Base-by-base conservation (phyloP, 1,140 invertebrate species). In the Heliconius hermathena region DNA sequence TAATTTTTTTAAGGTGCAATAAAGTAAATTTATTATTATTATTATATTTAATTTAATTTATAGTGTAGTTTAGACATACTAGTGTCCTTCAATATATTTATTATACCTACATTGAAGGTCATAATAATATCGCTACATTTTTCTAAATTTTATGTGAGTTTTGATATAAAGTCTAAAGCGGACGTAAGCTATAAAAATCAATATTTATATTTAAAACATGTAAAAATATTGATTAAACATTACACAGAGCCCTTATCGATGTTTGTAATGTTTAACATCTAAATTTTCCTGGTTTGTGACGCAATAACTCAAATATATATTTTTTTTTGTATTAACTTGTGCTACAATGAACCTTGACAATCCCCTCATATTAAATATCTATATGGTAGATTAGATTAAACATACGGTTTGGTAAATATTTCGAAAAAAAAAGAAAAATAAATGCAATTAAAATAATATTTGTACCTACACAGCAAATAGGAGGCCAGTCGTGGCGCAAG, bases 351-450 rank as follows among this genome's bases (percentile, higher is more conserved):
- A 29, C 75, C 22, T 77, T 77, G 66, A 46, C 38, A 71, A 77
- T 71, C 46, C 66, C 75, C 60, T 77, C 52, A 71, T 22, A 22
- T 36, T 22, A 41, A 66, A 18, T 8, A 52, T 16, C 49, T 52
- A 71, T 18, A 71, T 20, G 22, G 4, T 71, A 77, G 66, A 77
- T 77, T 49, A 46, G 73, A 77, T 71, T 66, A 66, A 77, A 18
- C n/a, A 29, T 9, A 38, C 22, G 6, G 8, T 20, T 54, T 9
- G 8, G 26, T 57, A 54, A 74, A 74, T 57, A 74, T 57, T 73
- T 1, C n/a, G n/a, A 66, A 2, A 16, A 66, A 13, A 29, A 6
- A 11, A 26, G 33, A 22, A 11, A n/a, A 60, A 16, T 46, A 54
- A 54, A 54, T n/a, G 16, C 18, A 54, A 18, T 16, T 22, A 22